Base-by-base conservation (phyloP, 2,113 vertebrate species). In the Anseranas semipalmata region DNA sequence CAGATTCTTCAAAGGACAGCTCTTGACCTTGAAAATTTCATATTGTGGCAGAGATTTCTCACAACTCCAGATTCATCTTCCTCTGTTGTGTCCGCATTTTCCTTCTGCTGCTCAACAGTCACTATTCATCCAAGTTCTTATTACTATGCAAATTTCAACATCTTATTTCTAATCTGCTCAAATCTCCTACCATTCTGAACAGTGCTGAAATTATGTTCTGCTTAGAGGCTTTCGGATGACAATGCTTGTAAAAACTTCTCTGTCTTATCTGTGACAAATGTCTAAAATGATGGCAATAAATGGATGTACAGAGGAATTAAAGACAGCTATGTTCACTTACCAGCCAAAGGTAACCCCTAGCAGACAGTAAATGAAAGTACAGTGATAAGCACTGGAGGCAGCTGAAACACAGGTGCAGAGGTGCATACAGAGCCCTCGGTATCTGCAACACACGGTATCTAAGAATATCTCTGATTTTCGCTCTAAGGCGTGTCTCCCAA, bases 91-190 rank as follows among this genome's bases (percentile, higher is more conserved):
- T 71, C 70, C 21, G 2, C 62, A 28, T 59, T 32, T 63, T 79
- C 74, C 68, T 53, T 67, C 73, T 80, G 78, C 70, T 83, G 55
- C 77, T 97, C 68, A 82, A 89, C 73, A 62, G 85, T 41, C 13
- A 1, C 82, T 94, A 77, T 96, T 96, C 86, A 95, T 82, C 70
- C 53, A n/a, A 87, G 91, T 85, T 92, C 93, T 95, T 85, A 96
- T 97, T 97, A 95, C 93, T 95, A 96, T 97, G 97, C 87, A 97
- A 95, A 97, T 97, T 95, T 96, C 92, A 84, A 94, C 93, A 94
- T 90, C 92, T 80, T 89, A 67, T 90, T 93, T 90, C 95, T 96
- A 94, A 96, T 96, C 94, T 96, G 66, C 74, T 95, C 89, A 65
- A 92, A 96, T 96, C 95, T 96, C 88, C 50, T 89, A 72, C 68